phyloP scores from a whole-genome alignment of 2,888 invertebrate species.

The Phasia obesa region DNA sequence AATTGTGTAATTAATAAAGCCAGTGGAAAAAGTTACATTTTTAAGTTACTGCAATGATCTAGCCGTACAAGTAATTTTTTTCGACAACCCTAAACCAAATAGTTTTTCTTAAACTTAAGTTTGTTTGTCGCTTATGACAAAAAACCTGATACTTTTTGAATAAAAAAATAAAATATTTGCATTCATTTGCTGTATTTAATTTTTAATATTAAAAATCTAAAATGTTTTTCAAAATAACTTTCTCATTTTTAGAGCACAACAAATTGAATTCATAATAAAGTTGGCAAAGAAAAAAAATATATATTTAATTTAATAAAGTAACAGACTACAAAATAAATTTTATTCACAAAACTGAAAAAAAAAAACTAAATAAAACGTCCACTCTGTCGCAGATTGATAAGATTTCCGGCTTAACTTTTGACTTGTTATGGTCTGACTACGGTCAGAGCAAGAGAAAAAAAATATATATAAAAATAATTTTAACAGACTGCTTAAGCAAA shows the following conservation, averaged over 20 bases:
- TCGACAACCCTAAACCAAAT: too few species aligned
- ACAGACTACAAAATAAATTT: constrained; percentile 55
- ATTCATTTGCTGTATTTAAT: too few species aligned
- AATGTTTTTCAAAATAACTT: neutral
- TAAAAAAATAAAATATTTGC: too few species aligned
- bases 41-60: too few species aligned
- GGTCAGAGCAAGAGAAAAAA: neutral
- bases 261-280: neutral
- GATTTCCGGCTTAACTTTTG: constrained; percentile 65
- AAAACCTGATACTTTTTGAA: too few species aligned
- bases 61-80: too few species aligned
- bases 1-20: too few species aligned
- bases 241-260: neutral
- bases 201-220: neutral
- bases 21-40: too few species aligned
- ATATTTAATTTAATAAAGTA: constrained; percentile 57
- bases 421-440: constrained; percentile 31
- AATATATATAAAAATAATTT: constrained; percentile 6
- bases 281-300: neutral
- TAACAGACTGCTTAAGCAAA: constrained; percentile 50
- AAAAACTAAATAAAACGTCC: constrained; percentile 44
- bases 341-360: constrained; percentile 1
- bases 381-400: constrained; percentile 58
- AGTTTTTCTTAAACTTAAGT: too few species aligned
- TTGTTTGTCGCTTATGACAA: too few species aligned